Evolutionary conservation across 2,888 invertebrate species (phyloP), one percentile per base, ranked within the genome.

Genomic region (Marasmarcha lunaedactyla): DNA sequence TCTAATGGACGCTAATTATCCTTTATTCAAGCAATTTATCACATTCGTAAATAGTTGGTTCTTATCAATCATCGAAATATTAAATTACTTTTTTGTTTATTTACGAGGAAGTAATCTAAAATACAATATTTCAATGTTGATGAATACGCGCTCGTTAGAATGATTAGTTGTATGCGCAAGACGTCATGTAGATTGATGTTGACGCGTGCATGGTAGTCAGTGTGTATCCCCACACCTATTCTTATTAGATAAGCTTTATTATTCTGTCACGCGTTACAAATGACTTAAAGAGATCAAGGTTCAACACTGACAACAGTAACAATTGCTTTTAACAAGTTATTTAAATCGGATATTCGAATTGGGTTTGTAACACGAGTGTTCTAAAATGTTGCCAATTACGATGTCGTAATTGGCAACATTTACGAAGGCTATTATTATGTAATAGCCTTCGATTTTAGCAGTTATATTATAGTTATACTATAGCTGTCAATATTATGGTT

Each of bases 91-190:
- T 35, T 20, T 36, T 7, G 5, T 36, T 12, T 10, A 15, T 2
- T 14, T 20, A 20, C 20, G 3, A 20, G 14, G 30, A 27, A 27
- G 37, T 37, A 30, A 26, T 27, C 14, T 37, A n/a, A 27, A 49
- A 49, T 5, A 52, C 45, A 51, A 54, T 54, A 48, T 38, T 40
- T 46, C 37, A 42, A 41, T 41, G 37, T 50, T 57, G 51, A 63
- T 62, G 49, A 58, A 63, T 59, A 55, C 40, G 36, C 38, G 42
- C 55, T 65, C 56, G 55, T 64, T 62, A 58, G 35, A 47, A 42
- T 49, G 56, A 59, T 54, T 48, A 30, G 30, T 30, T n/a, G 30
- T 6, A 25, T 5, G 25, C 25, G 30, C 30, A 4, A 11, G 30
- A 3, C 30, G 10, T 30, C 30, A n/a, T 7, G 30, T 11, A 30